Evolutionary conservation across 2,888 invertebrate species (phyloP), one percentile per base, ranked within the genome.

Genomic region (Siphlonurus alternatus): DNA sequence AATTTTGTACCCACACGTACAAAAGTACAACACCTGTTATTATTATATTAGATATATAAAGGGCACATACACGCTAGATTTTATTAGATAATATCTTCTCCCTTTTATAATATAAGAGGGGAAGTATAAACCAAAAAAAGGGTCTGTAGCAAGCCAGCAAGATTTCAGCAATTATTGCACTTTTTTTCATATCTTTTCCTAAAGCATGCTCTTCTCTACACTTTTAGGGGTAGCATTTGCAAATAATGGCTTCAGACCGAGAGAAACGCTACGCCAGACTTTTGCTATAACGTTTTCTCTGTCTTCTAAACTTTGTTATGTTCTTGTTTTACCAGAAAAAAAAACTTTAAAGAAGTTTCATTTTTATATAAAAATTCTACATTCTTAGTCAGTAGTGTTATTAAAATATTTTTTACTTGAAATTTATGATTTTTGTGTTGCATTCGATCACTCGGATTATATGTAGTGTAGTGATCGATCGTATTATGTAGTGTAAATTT

Each of bases 91-190:
- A 38, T 38, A 38, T 15, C 22, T 23, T 19, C 53, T 38, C 25
- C n/a, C 61, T 25, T 25, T 22, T 3, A 23, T 20, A n/a, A 20
- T 59, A 59, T 22, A 20, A 20, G 2, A 38, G 19, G 20, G n/a
- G n/a, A n/a, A n/a, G n/a, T n/a, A n/a, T n/a, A n/a, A n/a, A n/a
- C n/a, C n/a, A n/a, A n/a, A n/a, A n/a, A n/a, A n/a, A n/a, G n/a
- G n/a, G n/a, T n/a, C n/a, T n/a, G n/a, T n/a, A n/a, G n/a, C n/a
- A 18, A 18, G 7, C n/a, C 24, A n/a, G 22, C 61, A 20, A 1
- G 18, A 25, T 38, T 22, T 23, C 15, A 38, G 62, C 62, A 38
- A 56, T 56, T 56, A 56, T 56, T 56, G 56, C 56, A 56, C 56
- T 38, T 38, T 56, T 56, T 56, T 56, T 56, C 56, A 56, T 56